Evolutionary conservation across 2,888 invertebrate species (phyloP), one percentile per base, ranked within the genome.

Genomic region (Microctonus brassicae): DNA sequence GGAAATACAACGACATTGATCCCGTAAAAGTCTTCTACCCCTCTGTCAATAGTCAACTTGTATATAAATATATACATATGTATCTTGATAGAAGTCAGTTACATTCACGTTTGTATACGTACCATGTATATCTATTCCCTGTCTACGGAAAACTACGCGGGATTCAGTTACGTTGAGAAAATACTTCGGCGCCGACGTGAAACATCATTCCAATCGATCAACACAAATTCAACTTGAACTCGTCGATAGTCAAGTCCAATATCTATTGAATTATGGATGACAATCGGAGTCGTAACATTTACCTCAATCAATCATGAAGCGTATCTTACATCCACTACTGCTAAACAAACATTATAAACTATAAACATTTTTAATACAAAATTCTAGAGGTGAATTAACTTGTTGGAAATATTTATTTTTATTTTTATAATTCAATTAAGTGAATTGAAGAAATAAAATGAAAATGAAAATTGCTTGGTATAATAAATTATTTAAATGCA

Each of bases 211-310:
- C 42, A 42, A 64, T 70, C 55, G 64, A 63, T 70, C 47, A 24
- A 34, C 24, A 26, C 67, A 33, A 53, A 52, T 52, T 34, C 33
- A 24, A 52, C 52, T 11, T 24, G 17, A 24, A 24, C 20, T 47
- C 9, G 20, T 66, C 57, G n/a, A 55, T 33, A 52, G 53, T n/a
- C 36, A 22, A 36, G 10, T 20, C 22, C 22, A 36, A 36, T 55
- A 39, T 36, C 65, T 42, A 63, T 47, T 70, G 64, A 29, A 70
- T 70, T 57, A 70, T 70, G 57, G 57, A 70, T 70, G 69, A 70
- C 34, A 42, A 62, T 62, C 26, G 10, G 26, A 1, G 62, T 34
- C 39, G n/a, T 62, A 47, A 62, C 26, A 62, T 42, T 62, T 42
- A n/a, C 39, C 7, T 6, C 42, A 62, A 62, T 62, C 62, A 22